phyloP scores from a whole-genome alignment of 2,113 vertebrate genomes.

The Trematocara nigrifrons region DNA sequence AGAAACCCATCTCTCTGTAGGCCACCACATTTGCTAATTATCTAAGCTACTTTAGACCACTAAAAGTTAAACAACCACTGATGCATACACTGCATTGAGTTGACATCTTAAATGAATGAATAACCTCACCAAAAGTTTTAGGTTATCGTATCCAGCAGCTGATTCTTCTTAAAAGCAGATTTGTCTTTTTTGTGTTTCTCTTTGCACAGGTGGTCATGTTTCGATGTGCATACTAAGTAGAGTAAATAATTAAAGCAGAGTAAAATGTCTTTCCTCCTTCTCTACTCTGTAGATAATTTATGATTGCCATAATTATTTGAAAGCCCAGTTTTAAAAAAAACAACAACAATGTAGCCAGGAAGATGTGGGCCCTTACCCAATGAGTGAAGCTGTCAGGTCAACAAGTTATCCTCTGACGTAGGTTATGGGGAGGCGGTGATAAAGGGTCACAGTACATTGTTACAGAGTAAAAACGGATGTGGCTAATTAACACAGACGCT shows the following conservation, averaged over 20 bases:
- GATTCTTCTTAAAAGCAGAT: not conserved
- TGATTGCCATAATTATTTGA: not conserved
- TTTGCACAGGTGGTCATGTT: not conserved
- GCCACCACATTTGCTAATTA: not conserved
- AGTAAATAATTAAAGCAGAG: not conserved
- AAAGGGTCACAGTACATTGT: conserved; percentile 54
- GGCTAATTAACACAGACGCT: conserved; percentile 33
- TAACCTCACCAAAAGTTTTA: not conserved
- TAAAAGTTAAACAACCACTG: not conserved
- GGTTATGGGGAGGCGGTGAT: conserved; percentile 18
- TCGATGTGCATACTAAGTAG: not conserved
- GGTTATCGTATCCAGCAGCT: not conserved
- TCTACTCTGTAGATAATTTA: not conserved
- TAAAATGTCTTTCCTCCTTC: not conserved
- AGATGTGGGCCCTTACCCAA: conserved; percentile 27
- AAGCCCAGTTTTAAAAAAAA: not conserved
- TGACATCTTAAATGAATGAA: not conserved
- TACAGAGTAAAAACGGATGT: conserved; percentile 37
- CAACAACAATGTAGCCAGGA: conserved; percentile 31
- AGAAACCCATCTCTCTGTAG: not conserved
- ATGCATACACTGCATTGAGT: not conserved
- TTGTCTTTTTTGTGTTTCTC: not conserved
- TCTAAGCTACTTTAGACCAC: not conserved
- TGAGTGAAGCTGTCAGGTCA: conserved; percentile 40
- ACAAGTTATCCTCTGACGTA: conserved; percentile 59